Conservation (phyloP, 2,113 vertebrate genomes). For the Microcebus tavaratra region DNA sequence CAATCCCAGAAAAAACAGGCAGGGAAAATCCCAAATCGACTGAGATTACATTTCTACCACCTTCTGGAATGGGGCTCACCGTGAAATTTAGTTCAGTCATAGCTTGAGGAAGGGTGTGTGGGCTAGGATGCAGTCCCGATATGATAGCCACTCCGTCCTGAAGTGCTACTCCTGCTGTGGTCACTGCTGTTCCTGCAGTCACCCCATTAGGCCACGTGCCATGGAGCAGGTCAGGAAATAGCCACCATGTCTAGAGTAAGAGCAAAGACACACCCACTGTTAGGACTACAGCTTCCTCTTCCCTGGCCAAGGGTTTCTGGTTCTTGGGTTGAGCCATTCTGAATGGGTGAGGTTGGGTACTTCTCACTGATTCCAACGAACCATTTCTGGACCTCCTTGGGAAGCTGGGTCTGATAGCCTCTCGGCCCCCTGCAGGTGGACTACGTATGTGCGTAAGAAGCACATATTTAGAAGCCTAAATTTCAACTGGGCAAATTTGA, state of each 20-base stretch:
- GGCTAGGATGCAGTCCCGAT: too few relatives aligned
- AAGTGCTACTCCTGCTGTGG: too few relatives aligned
- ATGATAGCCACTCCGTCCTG: fast-evolving
- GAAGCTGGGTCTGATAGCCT: not conserved
- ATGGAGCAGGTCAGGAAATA: not conserved
- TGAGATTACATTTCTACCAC: not conserved
- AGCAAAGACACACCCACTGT: not conserved
- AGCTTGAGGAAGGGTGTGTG: not conserved
- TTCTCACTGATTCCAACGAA: not conserved
- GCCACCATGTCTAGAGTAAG: not conserved
- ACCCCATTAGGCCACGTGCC: too few relatives aligned
- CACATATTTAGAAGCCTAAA: not conserved
- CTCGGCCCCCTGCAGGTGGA: not conserved
- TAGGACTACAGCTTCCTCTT: not conserved
- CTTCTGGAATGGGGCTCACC: too few relatives aligned
- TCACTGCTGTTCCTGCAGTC: not conserved
- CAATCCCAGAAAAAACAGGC: not conserved
- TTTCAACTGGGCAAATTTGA: not conserved
- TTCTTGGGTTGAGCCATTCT: not conserved
- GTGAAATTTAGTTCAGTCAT: not conserved
- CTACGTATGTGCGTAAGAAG: not conserved
- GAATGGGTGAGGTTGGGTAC: not conserved
- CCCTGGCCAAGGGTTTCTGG: not conserved
- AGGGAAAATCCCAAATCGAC: not conserved
- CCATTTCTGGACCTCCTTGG: not conserved